These are phyloP conservation scores for Tenebrio molitor DNA, from an alignment of 1,140 invertebrate genomes.

Conservation along the genomic window DNA sequence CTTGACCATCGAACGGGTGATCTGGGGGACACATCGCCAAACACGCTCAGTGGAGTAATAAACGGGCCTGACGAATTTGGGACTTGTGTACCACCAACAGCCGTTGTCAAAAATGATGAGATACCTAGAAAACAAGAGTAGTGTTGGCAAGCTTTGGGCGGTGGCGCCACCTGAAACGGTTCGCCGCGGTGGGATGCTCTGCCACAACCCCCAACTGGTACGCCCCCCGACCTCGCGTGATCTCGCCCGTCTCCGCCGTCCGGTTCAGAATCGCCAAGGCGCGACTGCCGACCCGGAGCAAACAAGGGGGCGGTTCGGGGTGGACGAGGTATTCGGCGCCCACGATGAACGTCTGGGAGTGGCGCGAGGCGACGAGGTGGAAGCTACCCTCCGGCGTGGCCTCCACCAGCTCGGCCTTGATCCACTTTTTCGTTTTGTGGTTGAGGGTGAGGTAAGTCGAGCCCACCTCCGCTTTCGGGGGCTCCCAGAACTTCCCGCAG, in stretches of 20 bases:
- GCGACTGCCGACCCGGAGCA: neutral
- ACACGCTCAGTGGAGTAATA: too few relatives aligned
- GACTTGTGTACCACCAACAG: neutral
- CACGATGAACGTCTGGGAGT: too few relatives aligned
- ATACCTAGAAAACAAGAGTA: neutral
- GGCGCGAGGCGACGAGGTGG: too few relatives aligned
- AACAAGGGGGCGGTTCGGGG: neutral
- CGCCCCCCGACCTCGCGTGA: neutral
- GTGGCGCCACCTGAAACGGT: neutral
- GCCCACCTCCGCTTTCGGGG: too few relatives aligned
- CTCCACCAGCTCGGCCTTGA: too few relatives aligned
- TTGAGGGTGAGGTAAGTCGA: too few relatives aligned
- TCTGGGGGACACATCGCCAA: neutral
- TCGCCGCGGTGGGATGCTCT: neutral
- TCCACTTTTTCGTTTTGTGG: too few relatives aligned
- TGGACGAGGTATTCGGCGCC: too few relatives aligned
- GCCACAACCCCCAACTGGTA: neutral
- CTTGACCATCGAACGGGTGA: too few relatives aligned
- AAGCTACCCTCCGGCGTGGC: too few relatives aligned
- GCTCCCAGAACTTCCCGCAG: too few relatives aligned
- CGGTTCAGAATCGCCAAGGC: neutral
- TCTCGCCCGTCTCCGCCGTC: neutral
- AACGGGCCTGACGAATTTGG: too few relatives aligned
- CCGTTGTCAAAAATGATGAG: conserved; percentile 7
- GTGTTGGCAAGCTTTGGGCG: neutral